Conservation (phyloP, 2,113 vertebrate species). For the Atherinomorus stipes region DNA sequence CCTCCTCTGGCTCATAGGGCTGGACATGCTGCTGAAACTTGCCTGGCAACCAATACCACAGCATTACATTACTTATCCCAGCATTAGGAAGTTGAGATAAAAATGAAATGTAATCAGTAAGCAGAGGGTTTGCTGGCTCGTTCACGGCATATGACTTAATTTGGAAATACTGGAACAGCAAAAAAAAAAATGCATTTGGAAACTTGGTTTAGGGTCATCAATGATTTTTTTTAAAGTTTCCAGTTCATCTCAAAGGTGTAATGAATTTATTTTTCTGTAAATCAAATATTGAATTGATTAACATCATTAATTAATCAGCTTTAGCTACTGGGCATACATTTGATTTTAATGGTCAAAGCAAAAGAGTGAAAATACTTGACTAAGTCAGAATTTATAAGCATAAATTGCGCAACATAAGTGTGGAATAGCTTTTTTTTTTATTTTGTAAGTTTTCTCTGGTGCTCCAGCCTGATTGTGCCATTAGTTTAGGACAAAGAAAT, state of each 20-base stretch:
- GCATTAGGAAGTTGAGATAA: background rate
- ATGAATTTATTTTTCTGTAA: background rate
- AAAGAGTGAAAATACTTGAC: background rate
- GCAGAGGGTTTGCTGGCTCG: background rate
- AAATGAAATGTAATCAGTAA: background rate
- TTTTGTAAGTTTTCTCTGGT: background rate
- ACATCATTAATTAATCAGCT: background rate
- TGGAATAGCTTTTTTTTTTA: background rate
- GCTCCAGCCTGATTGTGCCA: background rate
- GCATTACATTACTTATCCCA: background rate
- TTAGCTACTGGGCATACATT: background rate
- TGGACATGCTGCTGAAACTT: conserved; percentile 39
- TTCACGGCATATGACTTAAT: background rate
- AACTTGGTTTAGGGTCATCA: background rate
- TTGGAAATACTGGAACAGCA: background rate
- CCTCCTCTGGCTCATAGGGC: conserved; percentile 28
- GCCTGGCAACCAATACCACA: conserved; percentile 1
- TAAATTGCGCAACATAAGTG: background rate
- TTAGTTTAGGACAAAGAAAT: conserved; percentile 15
- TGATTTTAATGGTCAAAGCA: background rate
- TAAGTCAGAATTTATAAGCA: background rate
- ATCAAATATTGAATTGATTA: background rate
- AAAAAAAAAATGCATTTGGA: background rate
- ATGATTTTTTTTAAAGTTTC: background rate
- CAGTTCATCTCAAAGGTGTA: background rate